Base-by-base conservation (phyloP, 2,113 vertebrate genomes). In the Microcebus murinus region DNA sequence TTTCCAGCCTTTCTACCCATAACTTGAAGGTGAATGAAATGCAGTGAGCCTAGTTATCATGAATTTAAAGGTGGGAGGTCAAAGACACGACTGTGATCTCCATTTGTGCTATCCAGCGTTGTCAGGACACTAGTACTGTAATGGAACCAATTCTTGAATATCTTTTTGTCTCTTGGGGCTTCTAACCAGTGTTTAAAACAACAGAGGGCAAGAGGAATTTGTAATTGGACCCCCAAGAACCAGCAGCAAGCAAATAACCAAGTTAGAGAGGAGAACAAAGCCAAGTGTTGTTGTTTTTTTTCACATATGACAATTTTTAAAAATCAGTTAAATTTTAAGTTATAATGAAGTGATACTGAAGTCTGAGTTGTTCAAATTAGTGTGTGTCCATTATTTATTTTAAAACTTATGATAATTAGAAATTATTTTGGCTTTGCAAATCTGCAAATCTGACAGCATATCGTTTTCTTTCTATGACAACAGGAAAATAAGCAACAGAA, bases 401-500 rank as follows among this genome's bases (percentile, higher is more conserved):
- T 52, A 34, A 59, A 91, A 57, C 17, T 50, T 95, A 59, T 92
- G 9, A 79, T 92, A 31, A 70, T 88, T 81, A 94, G 39, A 1
- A 74, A 4, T 90, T 95, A 0, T 83, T 80, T 93, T 39, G 70
- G 12, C 3, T 42, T 90, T 76, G 8, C 39, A 85, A 67, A 9
- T 79, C 50, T 36, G 4, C 27, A 85, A 67, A 9, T 79, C 50
- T 36, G 5, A 83, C 12, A 93, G 23, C 1, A 91, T 83, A 70
- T 7, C 1, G 25, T 34, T 45, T 52, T 87, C 11, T 65, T 29
- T 81, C 52, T 84, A 25, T 45, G 68, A 8, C 73, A 52, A 76
- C 2, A 31, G 34, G 21, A 87, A 93, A 97, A 97, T 39, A 83
- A 97, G 36, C 6, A 36, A 67, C 10, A 88, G 77, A 97, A 45